Percentiles rank a stretch among this genome's conserved stretches.
phyloP scores from a whole-genome alignment of 1,140 invertebrate species.

The Drosophila gunungcola region DNA sequence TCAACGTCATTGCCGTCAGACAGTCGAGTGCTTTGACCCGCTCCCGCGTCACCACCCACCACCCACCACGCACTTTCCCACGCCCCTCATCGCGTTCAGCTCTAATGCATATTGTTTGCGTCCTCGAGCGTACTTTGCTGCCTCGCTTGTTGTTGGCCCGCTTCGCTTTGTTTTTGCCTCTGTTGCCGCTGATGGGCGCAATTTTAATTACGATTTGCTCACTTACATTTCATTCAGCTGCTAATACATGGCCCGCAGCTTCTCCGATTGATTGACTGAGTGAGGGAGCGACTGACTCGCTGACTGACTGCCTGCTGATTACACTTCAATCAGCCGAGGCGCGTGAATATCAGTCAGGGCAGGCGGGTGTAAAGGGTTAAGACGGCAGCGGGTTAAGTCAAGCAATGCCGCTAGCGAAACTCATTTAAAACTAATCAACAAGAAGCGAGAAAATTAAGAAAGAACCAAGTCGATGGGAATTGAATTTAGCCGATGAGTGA shows the following conservation, averaged over 20 bases:
- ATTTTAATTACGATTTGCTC: slow-evolving; percentile 82
- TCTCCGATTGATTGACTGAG: slow-evolving; percentile 40
- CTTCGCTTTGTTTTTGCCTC: slow-evolving; percentile 7
- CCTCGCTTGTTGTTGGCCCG: slow-evolving; percentile 34
- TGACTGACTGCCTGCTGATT: slow-evolving; percentile 68
- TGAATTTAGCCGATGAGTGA: slow-evolving; percentile 22
- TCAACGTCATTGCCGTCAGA: slow-evolving; percentile 72
- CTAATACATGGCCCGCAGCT: slow-evolving; percentile 59
- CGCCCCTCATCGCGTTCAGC: slow-evolving; percentile 20
- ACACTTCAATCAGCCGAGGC: slow-evolving; percentile 77
- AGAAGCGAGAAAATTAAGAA: slow-evolving; percentile 55
- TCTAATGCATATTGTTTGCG: slow-evolving; percentile 78
- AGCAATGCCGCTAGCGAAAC: slow-evolving; percentile 65
- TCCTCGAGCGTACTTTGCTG: slow-evolving; percentile 72
- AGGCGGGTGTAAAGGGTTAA: slow-evolving; percentile 20
- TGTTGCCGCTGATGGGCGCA: slow-evolving; percentile 48
- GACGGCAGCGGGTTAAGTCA: slow-evolving; percentile 30
- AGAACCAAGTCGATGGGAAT: not conserved
- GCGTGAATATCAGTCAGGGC: slow-evolving; percentile 75
- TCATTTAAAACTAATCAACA: slow-evolving; percentile 83
- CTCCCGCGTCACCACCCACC: not conserved
- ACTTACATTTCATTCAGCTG: slow-evolving; percentile 75
- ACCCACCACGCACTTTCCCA: not conserved
- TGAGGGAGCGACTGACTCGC: slow-evolving; percentile 28
- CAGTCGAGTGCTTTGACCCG: slow-evolving; percentile 67